Evolutionary conservation across 2,888 invertebrate species (phyloP), one percentile per base, ranked within the genome.

Genomic region (Xanthia togata): DNA sequence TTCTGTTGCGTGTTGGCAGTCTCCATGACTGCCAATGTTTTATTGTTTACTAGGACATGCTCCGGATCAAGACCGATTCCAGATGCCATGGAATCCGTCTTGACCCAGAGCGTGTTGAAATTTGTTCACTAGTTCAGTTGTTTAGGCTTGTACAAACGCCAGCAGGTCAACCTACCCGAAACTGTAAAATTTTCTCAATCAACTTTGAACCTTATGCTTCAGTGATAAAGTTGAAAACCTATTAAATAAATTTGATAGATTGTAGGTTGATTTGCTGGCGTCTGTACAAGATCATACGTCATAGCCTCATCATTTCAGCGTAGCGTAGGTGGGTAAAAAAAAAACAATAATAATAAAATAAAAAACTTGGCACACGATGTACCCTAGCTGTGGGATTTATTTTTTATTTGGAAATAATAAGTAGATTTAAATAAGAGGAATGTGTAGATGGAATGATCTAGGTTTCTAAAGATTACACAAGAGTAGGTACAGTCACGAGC

Each of bases 381-480:
- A n/a, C n/a, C n/a, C n/a, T n/a, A 41, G 4, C 11, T 44, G 26
- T 0, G 20, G 12, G 20, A 31, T n/a, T n/a, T 41, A 20, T 31
- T 31, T 47, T 47, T 67, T 67, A 47, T 47, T 67, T 31, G 4
- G 8, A 31, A 47, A 31, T 31, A 31, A 31, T 23, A 35, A 31
- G 8, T 67, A 23, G 47, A 31, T 50, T 31, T 47, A 47, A 47
- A 8, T 47, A 23, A 23, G 3, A 72, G 31, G 71, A 72, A 53
- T 53, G 31, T 23, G 26, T 31, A 72, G 31, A 26, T 71, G 38
- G 26, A 70, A 72, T 41, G 38, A 53, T 26, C 4, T 70, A 50
- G 17, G 11, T 70, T 35, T 71, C 5, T 26, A 23, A 69, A 69
- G 70, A 47, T 69, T 38, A 71, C 23, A 53, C 23, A 70, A 38